Evolutionary conservation across 2,113 vertebrate genomes (phyloP).

Genomic region (Ranitomeya imitator): DNA sequence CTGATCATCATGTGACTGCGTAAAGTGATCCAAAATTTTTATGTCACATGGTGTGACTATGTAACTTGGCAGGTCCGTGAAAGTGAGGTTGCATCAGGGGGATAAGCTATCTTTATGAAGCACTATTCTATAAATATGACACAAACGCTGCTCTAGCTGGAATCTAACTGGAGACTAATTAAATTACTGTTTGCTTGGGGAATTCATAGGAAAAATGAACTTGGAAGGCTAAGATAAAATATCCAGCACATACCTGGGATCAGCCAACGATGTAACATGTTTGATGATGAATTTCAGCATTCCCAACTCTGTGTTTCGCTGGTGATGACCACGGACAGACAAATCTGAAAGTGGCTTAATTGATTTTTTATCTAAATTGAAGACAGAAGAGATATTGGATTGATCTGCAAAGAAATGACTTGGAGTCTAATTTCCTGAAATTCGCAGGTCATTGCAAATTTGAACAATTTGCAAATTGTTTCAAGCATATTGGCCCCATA

Average conservation of each 20-base stretch:
- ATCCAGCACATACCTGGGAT: background rate
- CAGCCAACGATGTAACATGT: background rate
- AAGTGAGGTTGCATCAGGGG: constrained; percentile 14
- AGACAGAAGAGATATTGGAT: too few relatives aligned
- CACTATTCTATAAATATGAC: constrained; percentile 1
- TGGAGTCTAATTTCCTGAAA: too few relatives aligned
- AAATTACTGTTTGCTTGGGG: background rate
- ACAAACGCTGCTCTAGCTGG: background rate
- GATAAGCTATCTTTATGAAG: constrained; percentile 26
- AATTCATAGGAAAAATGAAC: background rate
- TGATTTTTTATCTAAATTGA: too few relatives aligned
- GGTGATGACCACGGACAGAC: background rate
- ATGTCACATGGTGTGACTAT: constrained; percentile 27
- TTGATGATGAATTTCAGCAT: background rate
- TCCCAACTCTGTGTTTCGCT: background rate
- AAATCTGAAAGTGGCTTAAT: background rate
- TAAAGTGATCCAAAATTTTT: background rate
- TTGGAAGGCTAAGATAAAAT: background rate
- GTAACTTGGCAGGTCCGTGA: constrained; percentile 19
- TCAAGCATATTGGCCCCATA: too few relatives aligned
- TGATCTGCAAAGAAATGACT: too few relatives aligned
- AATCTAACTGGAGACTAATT: background rate
- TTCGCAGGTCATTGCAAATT: too few relatives aligned
- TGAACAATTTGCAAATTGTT: too few relatives aligned
- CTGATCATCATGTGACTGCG: background rate